Evolutionary conservation across 2,113 vertebrate genomes (phyloP).

Genomic region (Hemicordylus capensis): DNA sequence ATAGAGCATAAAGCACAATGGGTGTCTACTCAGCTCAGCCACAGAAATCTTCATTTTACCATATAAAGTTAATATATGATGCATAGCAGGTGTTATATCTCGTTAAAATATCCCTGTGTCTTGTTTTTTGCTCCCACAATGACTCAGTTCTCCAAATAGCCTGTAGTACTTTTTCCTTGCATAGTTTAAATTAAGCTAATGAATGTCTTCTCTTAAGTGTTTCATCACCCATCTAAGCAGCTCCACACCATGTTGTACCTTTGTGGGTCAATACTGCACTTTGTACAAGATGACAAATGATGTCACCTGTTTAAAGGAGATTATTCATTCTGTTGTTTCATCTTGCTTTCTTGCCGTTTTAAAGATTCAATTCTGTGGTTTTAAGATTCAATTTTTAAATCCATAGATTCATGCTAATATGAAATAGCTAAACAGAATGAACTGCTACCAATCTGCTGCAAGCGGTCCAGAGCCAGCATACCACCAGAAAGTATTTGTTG

Average conservation of each 20-base stretch:
- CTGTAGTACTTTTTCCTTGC: background rate
- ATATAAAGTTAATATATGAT: too few species aligned
- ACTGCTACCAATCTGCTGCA: background rate
- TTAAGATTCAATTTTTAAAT: background rate
- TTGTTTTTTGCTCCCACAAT: too few species aligned
- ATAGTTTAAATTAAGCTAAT: background rate
- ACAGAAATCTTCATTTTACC: too few species aligned
- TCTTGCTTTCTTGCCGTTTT: background rate
- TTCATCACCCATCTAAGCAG: background rate
- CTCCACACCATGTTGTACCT: background rate
- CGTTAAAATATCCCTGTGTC: too few species aligned
- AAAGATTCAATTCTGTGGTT: too few species aligned
- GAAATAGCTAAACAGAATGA: background rate
- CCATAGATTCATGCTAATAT: background rate
- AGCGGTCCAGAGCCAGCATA: background rate
- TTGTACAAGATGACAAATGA: background rate
- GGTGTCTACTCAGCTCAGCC: too few species aligned
- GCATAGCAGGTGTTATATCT: too few species aligned
- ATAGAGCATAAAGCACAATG: too few species aligned
- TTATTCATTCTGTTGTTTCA: background rate
- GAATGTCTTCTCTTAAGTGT: background rate
- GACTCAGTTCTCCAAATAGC: background rate
- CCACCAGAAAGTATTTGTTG: too few species aligned
- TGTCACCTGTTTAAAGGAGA: background rate
- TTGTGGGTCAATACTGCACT: background rate